phyloP scores from a whole-genome alignment of 2,797 vertebrate genomes.

The Artibeus lituratus region DNA sequence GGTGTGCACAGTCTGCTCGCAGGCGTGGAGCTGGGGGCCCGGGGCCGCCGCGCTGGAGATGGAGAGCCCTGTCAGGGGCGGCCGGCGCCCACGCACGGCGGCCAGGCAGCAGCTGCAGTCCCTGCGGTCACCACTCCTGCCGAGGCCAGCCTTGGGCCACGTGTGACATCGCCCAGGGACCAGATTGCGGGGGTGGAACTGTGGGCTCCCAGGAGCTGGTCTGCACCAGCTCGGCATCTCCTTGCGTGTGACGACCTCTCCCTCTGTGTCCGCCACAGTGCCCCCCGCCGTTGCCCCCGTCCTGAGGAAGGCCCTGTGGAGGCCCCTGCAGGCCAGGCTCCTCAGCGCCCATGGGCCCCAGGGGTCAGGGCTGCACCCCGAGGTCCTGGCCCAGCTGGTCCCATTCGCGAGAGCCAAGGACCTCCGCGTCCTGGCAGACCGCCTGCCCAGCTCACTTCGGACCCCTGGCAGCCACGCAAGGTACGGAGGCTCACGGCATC shows the following conservation, averaged over 20 bases:
- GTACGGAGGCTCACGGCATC: conserved; percentile 75
- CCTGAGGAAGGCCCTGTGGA: conserved; percentile 86
- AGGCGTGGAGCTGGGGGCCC: too few species aligned
- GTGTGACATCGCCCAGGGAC: not conserved
- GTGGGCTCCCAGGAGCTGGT: fast-evolving
- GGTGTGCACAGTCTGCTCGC: fast-evolving
- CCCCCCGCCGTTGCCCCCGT: conserved; percentile 71
- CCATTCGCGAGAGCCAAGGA: conserved; percentile 79
- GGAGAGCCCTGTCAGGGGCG: too few species aligned
- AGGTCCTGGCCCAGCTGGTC: conserved; percentile 85
- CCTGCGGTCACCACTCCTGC: not conserved
- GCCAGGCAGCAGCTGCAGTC: not conserved
- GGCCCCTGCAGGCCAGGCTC: conserved; percentile 79
- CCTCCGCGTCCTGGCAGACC: conserved; percentile 78
- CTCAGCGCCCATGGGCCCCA: conserved; percentile 50
- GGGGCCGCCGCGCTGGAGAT: too few species aligned
- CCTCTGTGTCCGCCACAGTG: conserved; percentile 55
- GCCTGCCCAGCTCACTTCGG: conserved; percentile 85
- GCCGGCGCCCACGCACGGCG: too few species aligned
- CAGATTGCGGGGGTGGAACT: too few species aligned
- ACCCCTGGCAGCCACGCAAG: conserved; percentile 80
- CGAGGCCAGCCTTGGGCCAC: fast-evolving
- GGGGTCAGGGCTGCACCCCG: conserved; percentile 60
- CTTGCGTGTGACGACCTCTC: fast-evolving
- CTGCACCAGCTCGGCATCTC: fast-evolving